Conservation (phyloP, 2,113 vertebrate genomes). For the Myrmecophaga tridactyla region DNA sequence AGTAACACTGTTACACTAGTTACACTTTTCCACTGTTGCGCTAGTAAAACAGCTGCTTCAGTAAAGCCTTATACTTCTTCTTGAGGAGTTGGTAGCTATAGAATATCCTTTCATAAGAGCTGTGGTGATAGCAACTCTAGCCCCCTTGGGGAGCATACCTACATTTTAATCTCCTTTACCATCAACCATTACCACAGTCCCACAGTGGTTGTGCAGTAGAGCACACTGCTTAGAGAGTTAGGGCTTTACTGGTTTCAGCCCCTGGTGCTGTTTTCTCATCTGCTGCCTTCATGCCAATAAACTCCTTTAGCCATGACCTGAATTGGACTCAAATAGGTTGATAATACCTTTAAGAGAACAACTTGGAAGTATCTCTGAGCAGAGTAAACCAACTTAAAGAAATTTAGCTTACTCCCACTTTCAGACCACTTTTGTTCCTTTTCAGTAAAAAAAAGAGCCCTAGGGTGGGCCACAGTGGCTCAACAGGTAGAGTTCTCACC, state of each 20-base stretch:
- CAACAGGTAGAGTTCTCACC: too few relatives aligned
- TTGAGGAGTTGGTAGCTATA: neutral
- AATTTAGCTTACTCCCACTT: neutral
- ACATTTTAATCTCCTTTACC: too few relatives aligned
- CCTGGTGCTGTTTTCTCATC: too few relatives aligned
- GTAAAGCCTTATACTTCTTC: neutral
- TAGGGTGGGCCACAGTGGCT: too few relatives aligned
- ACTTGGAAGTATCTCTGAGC: neutral
- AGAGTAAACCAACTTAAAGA: neutral
- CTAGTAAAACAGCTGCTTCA: neutral
- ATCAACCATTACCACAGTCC: neutral
- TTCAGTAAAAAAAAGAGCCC: neutral
- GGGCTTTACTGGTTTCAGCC: neutral
- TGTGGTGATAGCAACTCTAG: neutral
- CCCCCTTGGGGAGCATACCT: rapidly evolving
- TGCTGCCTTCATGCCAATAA: neutral
- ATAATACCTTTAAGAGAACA: neutral
- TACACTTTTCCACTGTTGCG: too few relatives aligned
- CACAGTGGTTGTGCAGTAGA: neutral
- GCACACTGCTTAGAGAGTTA: neutral
- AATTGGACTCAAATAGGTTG: neutral
- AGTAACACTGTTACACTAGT: too few relatives aligned
- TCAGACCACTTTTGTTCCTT: neutral
- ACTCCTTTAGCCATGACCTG: neutral
- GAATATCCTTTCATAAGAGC: neutral